Evolutionary conservation across 2,797 vertebrate species (phyloP).

Genomic region (Pipistrellus pygmaeus): DNA sequence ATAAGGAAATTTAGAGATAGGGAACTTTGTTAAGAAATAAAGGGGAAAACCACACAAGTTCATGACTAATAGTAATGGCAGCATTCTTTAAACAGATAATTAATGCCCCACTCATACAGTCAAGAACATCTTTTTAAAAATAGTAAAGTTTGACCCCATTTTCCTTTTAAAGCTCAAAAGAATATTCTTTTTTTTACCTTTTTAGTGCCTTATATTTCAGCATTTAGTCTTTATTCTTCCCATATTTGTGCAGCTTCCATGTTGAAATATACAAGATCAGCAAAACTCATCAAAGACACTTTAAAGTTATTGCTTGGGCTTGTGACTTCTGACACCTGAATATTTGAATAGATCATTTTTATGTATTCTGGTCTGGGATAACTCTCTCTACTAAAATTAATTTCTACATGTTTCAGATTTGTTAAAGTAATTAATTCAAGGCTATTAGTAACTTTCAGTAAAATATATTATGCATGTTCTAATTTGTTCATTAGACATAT

Average conservation of each 20-base stretch:
- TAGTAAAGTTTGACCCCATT: slow-evolving; percentile 2
- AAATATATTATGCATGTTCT: slow-evolving; percentile 3
- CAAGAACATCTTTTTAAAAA: background rate
- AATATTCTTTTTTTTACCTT: background rate
- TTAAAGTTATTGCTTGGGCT: background rate
- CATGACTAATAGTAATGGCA: background rate
- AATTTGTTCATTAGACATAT: slow-evolving; percentile 43
- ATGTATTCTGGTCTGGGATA: background rate
- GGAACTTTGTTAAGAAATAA: background rate
- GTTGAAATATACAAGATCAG: background rate
- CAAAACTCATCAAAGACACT: background rate
- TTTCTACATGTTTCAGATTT: background rate
- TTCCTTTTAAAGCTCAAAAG: background rate
- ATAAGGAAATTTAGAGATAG: background rate
- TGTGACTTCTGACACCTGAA: background rate
- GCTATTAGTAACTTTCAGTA: slow-evolving; percentile 55
- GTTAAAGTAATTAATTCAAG: slow-evolving; percentile 45
- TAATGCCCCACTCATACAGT: background rate
- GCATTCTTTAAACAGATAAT: background rate
- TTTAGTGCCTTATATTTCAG: background rate
- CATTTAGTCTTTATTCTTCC: background rate
- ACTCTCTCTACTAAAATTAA: background rate
- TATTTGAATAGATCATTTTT: background rate
- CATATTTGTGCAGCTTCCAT: background rate
- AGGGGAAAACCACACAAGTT: background rate